Conservation (phyloP, 1,140 invertebrate genomes). For the Pomphorhynchus laevis region DNA sequence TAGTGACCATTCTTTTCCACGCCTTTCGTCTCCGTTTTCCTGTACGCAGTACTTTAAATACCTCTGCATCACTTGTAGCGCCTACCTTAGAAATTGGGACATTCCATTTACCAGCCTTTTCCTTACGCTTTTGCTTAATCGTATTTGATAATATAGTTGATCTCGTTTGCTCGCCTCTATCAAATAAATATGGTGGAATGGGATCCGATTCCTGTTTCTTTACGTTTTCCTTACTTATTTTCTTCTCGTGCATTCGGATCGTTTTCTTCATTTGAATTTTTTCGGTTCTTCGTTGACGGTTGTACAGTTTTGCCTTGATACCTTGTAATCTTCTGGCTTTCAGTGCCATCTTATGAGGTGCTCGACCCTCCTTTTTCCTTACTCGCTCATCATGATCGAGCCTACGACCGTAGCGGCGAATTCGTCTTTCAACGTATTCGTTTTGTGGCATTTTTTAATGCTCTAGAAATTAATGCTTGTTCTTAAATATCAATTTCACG, state of each 20-base stretch:
- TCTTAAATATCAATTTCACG: no score
- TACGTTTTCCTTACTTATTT: slow-evolving; percentile 37
- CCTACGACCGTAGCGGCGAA: slow-evolving; percentile 64
- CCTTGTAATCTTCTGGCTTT: slow-evolving; percentile 61
- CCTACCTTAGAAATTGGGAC: slow-evolving; percentile 90
- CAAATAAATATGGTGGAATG: slow-evolving; percentile 65
- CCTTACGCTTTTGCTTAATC: slow-evolving; percentile 97
- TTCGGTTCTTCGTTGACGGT: slow-evolving; percentile 71
- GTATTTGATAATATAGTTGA: slow-evolving; percentile 89
- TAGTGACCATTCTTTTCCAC: slow-evolving; percentile 98
- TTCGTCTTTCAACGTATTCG: slow-evolving; percentile 89
- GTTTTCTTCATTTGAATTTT: slow-evolving; percentile 98
- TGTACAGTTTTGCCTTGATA: slow-evolving; percentile 82
- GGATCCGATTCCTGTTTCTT: slow-evolving; percentile 51
- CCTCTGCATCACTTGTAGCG: slow-evolving; percentile 81
- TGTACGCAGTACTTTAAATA: slow-evolving; percentile 64
- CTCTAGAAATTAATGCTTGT: no score
- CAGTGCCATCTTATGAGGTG: slow-evolving; percentile 47
- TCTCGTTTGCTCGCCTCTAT: slow-evolving; percentile 59
- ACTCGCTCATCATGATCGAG: slow-evolving; percentile 72
- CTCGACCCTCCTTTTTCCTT: slow-evolving; percentile 63
- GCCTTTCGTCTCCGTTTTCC: slow-evolving; percentile 76
- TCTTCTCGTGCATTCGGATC: slow-evolving; percentile 23
- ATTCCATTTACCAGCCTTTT: slow-evolving; percentile 98
- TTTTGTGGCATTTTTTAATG: no score